Evolutionary conservation across 2,797 vertebrate species (phyloP), one percentile per base, ranked within the genome.

Genomic region (Mormyrus hasselquistii): DNA sequence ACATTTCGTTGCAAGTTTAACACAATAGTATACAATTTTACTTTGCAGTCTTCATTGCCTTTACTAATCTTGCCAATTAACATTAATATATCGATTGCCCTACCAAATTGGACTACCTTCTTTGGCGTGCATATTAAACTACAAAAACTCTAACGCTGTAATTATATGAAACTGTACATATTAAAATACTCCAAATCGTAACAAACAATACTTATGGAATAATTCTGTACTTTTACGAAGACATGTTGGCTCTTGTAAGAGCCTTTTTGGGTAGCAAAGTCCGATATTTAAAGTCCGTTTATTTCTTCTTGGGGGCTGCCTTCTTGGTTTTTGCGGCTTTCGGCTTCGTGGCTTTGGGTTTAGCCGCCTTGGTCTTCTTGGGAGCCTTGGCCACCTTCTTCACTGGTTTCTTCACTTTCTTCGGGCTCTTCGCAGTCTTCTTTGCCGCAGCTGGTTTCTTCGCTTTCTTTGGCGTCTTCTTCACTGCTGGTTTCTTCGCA

Each of bases 171-270:
- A 82, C 76, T 82, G 76, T 82, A 34, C 85, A 85, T 85, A 52
- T 85, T 52, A 52, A 85, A 52, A 52, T 85, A 29, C 6, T 86
- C 41, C 65, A 14, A 14, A 65, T 50, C 2, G 19, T 47, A 69
- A 69, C 38, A 76, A 25, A 88, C 65, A 8, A 25, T 38, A 76
- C n/a, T n/a, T 69, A 73, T 50, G 41, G 22, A 55, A 14, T 85
- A 16, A 44, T 50, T 95, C 95, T 8, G 94, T 94, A 0, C 94
- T 88, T 90, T 88, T 90, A 12, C 34, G 65, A 89, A 41, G 87
- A 82, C 87, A 87, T 86, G 89, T 88, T 89, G 91, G 90, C 90
- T 90, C 90, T 92, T 88, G 90, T 10, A 92, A 90, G 91, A 92
- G 90, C 89, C 88, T 86, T 92, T 90, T 85, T 44, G 9, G 84